Conservation (phyloP, 2,113 vertebrate genomes). For the Phocoena phocoena region DNA sequence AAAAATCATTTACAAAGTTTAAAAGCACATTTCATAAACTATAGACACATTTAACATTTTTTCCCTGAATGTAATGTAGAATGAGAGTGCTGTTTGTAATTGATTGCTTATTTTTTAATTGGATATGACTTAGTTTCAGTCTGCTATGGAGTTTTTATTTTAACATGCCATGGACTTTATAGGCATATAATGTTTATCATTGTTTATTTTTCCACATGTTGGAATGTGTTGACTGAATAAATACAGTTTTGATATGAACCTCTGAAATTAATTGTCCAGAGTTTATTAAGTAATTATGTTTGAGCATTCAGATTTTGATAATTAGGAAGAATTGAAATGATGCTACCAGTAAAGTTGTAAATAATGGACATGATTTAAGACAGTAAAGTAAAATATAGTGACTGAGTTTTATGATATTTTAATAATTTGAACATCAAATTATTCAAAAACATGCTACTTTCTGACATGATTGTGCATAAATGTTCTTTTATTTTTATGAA, state of each 20-base stretch:
- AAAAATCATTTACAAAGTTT: background rate
- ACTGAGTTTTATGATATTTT: slow-evolving; percentile 37
- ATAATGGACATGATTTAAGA: slow-evolving; percentile 46
- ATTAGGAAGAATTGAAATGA: slow-evolving; percentile 49
- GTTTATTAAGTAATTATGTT: slow-evolving; percentile 53
- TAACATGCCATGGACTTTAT: background rate
- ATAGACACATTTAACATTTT: background rate
- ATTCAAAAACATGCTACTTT: slow-evolving; percentile 41
- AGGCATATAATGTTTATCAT: background rate
- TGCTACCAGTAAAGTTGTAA: slow-evolving; percentile 54
- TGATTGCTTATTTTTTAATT: background rate
- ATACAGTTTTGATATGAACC: background rate
- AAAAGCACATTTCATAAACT: background rate
- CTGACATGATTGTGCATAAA: slow-evolving; percentile 45
- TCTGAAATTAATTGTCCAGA: slow-evolving; percentile 57
- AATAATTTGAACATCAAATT: background rate
- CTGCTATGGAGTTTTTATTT: background rate
- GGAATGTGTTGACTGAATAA: slow-evolving; percentile 21
- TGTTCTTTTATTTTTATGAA: slow-evolving; percentile 18
- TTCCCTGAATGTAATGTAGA: background rate
- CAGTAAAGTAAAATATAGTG: slow-evolving; percentile 8
- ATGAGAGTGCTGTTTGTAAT: background rate
- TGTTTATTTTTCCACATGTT: slow-evolving; percentile 32
- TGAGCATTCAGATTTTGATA: slow-evolving; percentile 53
- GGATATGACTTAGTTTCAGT: background rate